A percentile compares a stretch with the other conserved stretches of the same genome.
Conservation (phyloP, 1,140 invertebrate species). For the Acromyrmex charruanus region DNA sequence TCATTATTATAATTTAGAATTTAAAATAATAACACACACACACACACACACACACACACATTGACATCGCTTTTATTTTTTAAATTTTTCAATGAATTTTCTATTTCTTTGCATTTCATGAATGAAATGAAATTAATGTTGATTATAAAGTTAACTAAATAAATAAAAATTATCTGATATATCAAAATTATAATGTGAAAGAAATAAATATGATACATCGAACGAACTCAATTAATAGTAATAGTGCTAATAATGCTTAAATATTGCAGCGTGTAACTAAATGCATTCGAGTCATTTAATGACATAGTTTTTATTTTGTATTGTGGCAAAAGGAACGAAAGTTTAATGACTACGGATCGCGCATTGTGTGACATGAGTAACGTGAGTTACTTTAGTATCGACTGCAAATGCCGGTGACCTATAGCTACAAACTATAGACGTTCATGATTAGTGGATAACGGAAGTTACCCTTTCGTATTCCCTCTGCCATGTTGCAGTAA, state of each 20-base stretch:
- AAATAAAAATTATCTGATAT: neutral
- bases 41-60: neutral
- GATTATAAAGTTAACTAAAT: neutral
- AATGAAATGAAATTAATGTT: neutral
- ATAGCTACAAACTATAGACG: constrained; percentile 40
- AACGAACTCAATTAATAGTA: constrained; percentile 7
- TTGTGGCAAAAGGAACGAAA: neutral
- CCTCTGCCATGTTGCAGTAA: constrained; percentile 15
- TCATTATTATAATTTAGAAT: constrained; percentile 9
- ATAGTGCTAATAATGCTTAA: neutral
- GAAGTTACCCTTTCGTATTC: neutral
- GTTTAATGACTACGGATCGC: constrained; percentile 7
- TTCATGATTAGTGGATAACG: constrained; percentile 64
- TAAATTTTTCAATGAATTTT: neutral
- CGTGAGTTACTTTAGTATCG: constrained; percentile 43
- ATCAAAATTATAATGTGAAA: neutral
- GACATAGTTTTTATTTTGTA: neutral
- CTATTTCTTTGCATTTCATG: neutral
- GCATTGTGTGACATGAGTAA: neutral
- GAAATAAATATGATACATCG: neutral
- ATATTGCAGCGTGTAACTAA: neutral
- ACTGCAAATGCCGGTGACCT: constrained; percentile 34
- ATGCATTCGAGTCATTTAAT: neutral
- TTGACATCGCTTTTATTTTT: neutral
- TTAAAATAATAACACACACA: too few relatives aligned